Evolutionary conservation across 1,140 invertebrate species (phyloP).

Genomic region (Onthophagus taurus): DNA sequence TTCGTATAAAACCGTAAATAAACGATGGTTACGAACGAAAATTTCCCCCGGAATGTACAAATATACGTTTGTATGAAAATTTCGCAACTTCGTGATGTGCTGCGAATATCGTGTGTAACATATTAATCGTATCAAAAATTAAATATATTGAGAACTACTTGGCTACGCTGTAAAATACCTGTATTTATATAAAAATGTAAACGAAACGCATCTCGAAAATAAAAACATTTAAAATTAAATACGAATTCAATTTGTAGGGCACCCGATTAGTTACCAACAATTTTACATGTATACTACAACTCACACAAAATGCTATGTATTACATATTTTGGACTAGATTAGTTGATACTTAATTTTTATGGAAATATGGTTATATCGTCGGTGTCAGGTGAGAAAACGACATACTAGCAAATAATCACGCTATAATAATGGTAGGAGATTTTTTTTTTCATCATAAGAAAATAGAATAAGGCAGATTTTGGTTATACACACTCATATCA

Average conservation of each 20-base stretch:
- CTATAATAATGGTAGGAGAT: conserved; percentile 41
- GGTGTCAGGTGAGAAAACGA: conserved; percentile 38
- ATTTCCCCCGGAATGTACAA: too few species aligned
- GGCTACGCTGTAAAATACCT: conserved; percentile 30
- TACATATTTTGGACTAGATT: conserved; percentile 41
- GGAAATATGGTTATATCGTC: conserved; percentile 37
- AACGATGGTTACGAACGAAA: conserved; percentile 33
- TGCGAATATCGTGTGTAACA: conserved; percentile 1
- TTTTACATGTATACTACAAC: conserved; percentile 45
- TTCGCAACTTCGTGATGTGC: too few species aligned
- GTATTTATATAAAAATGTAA: conserved; percentile 31
- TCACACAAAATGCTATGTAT: conserved; percentile 43
- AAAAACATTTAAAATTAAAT: conserved; percentile 20
- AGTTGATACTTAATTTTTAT: conserved; percentile 39
- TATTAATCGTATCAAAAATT: conserved; percentile 6
- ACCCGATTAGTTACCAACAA: conserved; percentile 41
- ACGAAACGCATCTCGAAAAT: conserved; percentile 29
- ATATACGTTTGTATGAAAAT: too few species aligned
- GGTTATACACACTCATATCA: conserved; percentile 50
- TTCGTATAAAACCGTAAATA: conserved; percentile 42
- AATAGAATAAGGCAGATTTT: conserved; percentile 62
- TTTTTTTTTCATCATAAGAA: conserved; percentile 47
- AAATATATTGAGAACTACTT: conserved; percentile 23
- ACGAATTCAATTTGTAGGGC: conserved; percentile 33
- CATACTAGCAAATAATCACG: conserved; percentile 39